These are phyloP conservation scores for Zaprionus camerounensis DNA, from an alignment of 1,140 invertebrate genomes.

Conservation along the genomic window DNA sequence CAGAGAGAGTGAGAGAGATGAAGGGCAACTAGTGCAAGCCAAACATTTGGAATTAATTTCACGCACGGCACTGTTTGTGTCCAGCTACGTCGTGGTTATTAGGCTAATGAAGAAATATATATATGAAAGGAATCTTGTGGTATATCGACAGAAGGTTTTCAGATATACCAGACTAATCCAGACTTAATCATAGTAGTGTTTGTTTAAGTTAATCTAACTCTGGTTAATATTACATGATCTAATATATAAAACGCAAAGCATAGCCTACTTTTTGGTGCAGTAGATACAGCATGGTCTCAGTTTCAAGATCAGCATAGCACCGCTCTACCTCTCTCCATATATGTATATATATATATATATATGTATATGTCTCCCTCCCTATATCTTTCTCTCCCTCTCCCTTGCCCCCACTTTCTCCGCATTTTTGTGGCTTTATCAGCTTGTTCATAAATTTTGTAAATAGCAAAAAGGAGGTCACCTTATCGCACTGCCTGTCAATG, in stretches of 20 bases:
- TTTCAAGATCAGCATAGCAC: too few relatives aligned
- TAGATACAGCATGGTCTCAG: too few relatives aligned
- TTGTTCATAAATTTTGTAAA: conserved; percentile 40
- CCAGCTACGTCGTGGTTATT: background rate
- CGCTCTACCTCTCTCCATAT: too few relatives aligned
- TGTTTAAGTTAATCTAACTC: too few relatives aligned
- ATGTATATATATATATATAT: background rate
- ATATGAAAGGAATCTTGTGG: background rate
- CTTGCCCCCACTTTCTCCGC: background rate
- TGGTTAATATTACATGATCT: too few relatives aligned
- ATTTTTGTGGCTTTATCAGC: conserved; percentile 11
- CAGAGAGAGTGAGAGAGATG: background rate
- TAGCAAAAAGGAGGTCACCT: conserved; percentile 36
- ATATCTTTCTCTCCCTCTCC: too few relatives aligned
- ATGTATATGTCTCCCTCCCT: background rate
- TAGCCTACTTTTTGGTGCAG: too few relatives aligned
- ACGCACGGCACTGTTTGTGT: background rate
- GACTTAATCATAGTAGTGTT: too few relatives aligned
- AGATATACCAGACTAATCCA: too few relatives aligned
- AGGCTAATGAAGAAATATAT: background rate
- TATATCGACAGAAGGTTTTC: too few relatives aligned
- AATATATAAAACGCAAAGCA: too few relatives aligned
- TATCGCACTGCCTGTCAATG: conserved; percentile 46
- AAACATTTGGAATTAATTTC: background rate
- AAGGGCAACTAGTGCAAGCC: background rate